Evolutionary conservation across 1,140 invertebrate genomes (phyloP).

Genomic region (Rhyacophila brunnea): DNA sequence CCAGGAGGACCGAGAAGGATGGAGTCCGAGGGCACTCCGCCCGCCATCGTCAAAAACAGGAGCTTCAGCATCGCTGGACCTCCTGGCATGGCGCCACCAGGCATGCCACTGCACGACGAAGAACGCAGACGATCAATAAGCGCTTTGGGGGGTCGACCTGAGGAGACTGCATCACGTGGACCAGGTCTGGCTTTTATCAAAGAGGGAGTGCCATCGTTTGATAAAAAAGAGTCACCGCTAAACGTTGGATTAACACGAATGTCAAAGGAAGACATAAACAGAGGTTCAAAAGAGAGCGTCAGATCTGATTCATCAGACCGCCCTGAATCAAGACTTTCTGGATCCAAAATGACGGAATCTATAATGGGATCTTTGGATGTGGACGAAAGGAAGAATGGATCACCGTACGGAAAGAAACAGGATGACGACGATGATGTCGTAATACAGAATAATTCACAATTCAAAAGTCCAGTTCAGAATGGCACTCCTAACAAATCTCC

Average conservation of each 20-base stretch:
- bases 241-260: conserved; percentile 31
- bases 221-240: conserved; percentile 31
- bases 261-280: conserved; percentile 31
- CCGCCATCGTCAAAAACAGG: conserved; percentile 46
- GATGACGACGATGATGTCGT: conserved; percentile 52
- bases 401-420: conserved; percentile 37
- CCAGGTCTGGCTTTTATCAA: conserved; percentile 50
- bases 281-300: conserved; percentile 46
- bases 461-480: conserved; percentile 15
- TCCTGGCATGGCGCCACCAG: conserved; percentile 41
- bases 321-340: conserved; percentile 48
- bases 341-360: conserved; percentile 53
- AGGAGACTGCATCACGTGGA: conserved; percentile 42
- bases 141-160: conserved; percentile 44
- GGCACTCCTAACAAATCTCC: conserved; percentile 23
- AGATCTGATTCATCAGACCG: conserved; percentile 46
- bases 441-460: conserved; percentile 40
- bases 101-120: conserved; percentile 47
- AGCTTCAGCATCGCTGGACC: conserved; percentile 54
- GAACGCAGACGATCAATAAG: conserved; percentile 50
- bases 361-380: conserved; percentile 47
- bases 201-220: conserved; percentile 39
- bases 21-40: conserved; percentile 28
- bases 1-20: conserved; percentile 10
- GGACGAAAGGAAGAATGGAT: conserved; percentile 31